Base-by-base conservation (phyloP, 92 coral and sea anemone species). In the Umimayanthus kanabou region DNA sequence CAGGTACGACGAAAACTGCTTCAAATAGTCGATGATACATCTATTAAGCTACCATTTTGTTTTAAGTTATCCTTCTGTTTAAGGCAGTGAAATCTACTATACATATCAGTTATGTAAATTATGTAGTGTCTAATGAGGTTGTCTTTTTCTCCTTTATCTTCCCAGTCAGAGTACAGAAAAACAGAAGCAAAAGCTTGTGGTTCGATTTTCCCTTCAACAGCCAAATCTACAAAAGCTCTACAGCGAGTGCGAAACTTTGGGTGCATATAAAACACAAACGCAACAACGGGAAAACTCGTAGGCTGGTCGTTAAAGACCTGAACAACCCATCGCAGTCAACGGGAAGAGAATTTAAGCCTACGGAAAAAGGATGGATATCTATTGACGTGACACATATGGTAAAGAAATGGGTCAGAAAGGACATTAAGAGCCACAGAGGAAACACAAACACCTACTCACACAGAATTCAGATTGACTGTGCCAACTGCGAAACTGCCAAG, bases 391-490 rank as follows among this genome's bases (percentile, higher is more conserved):
- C 85, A 37, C 28, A 39, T 1, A 87, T 92, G 39, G 89, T 90
- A 22, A 64, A 87, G 37, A 39, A 45, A 16, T 92, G 98, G 98
- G 77, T 91, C 73, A 79, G 58, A 22, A 70, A 87, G 3, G 84
- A 76, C 77, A 58, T 47, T 7, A 78, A 88, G n/a, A 78, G 72
- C 85, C 29, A 61, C 39, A 74, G 73, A n/a, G 50, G 90, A 66
- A 88, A 65, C 26, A 30, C 85, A 42, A 77, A 80, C 57, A 70
- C 85, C 70, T 55, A 37, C 50, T 74, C 30, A 29, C 85, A 74
- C 66, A 67, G 70, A n/a, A 49, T 94, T 49, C 88, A 89, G 66
- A 78, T 94, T 5, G 77, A 91, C 22, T 94, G 95, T 82, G 55
- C 25, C 20, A 89, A 91, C 69, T 91, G 98, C 55, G 73, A 82